These are phyloP conservation scores for Falcaria lacertinaria DNA, from an alignment of 2,888 invertebrate genomes.

Conservation along the genomic window DNA sequence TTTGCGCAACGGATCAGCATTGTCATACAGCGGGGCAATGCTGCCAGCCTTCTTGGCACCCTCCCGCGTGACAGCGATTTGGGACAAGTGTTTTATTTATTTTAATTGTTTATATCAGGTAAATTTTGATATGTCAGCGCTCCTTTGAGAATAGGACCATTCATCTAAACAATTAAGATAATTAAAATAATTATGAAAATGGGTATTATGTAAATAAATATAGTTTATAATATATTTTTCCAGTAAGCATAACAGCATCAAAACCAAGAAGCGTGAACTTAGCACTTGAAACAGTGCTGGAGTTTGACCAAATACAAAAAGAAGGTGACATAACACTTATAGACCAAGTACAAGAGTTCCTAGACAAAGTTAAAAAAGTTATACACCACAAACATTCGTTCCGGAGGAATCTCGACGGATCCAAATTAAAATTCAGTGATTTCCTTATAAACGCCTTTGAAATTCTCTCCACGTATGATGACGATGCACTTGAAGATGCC, in stretches of 20 bases:
- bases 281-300: constrained; percentile 46
- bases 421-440: constrained; percentile 28
- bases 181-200: no score
- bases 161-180: no score
- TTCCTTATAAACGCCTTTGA: constrained; percentile 32
- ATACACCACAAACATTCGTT: constrained; percentile 6
- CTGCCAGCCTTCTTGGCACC: no score
- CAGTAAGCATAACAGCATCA: constrained; percentile 12
- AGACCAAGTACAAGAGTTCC: constrained; percentile 30
- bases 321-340: constrained; percentile 32
- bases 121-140: no score
- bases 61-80: no score
- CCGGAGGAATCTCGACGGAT: constrained; percentile 2
- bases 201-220: no score
- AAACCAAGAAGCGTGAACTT: constrained; percentile 40
- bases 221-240: constrained; percentile 10
- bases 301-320: constrained; percentile 36
- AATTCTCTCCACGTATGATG: constrained; percentile 28
- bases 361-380: constrained; percentile 31
- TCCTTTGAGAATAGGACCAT: no score
- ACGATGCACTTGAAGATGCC: constrained; percentile 35
- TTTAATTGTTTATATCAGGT: no score
- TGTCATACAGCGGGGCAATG: no score
- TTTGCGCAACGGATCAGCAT: no score
- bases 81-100: no score